These are phyloP conservation scores for Trichogramma dendrolimi DNA, from an alignment of 2,888 invertebrate genomes.

Conservation along the genomic window DNA sequence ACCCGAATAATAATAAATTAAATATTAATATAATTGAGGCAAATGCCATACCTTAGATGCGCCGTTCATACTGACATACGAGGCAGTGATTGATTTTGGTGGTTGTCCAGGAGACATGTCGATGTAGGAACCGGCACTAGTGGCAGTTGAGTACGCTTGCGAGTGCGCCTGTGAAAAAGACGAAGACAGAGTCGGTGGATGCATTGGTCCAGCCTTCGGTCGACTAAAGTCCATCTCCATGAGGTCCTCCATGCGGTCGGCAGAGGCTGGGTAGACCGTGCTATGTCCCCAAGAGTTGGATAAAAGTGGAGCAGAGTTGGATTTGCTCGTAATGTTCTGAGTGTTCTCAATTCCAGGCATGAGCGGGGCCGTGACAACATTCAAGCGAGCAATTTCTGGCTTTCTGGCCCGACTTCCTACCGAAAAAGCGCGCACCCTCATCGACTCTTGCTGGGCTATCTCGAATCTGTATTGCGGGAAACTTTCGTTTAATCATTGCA, in stretches of 20 bases:
- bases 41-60: slow-evolving; percentile 42
- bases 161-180: slow-evolving; percentile 44
- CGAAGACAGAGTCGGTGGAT: slow-evolving; percentile 44
- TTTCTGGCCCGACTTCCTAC: slow-evolving; percentile 67
- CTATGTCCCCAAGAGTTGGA: slow-evolving; percentile 54
- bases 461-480: slow-evolving; percentile 43
- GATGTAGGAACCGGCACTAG: slow-evolving; percentile 53
- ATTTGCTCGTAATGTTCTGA: slow-evolving; percentile 53
- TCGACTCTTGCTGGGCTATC: slow-evolving; percentile 51
- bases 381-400: slow-evolving; percentile 46
- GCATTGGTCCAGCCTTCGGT: slow-evolving; percentile 40
- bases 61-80: slow-evolving; percentile 51
- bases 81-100: slow-evolving; percentile 43
- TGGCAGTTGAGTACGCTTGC: slow-evolving; percentile 49
- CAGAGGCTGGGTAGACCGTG: slow-evolving; percentile 54
- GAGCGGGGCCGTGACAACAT: slow-evolving; percentile 42
- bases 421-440: slow-evolving; percentile 71
- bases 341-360: slow-evolving; percentile 41
- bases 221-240: slow-evolving; percentile 77
- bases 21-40: neutral
- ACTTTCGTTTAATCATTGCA: neutral
- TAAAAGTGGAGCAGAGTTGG: slow-evolving; percentile 67
- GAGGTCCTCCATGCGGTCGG: slow-evolving; percentile 69
- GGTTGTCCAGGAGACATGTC: slow-evolving; percentile 53
- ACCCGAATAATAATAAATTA: too few species aligned